Conservation (phyloP, 2,797 vertebrate species). For the Telmatherina bonti region DNA sequence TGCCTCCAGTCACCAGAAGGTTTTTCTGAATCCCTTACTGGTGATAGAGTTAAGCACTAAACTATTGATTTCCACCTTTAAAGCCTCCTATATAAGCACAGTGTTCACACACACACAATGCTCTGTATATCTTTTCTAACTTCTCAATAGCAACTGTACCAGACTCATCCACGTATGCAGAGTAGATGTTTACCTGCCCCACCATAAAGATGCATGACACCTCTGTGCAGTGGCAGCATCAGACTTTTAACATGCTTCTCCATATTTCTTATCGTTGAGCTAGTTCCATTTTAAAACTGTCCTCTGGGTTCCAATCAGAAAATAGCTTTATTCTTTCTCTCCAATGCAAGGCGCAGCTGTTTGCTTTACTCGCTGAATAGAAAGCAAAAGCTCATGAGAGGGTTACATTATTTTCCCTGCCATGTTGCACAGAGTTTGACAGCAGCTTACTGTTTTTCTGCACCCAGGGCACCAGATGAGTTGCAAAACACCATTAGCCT, state of each 20-base stretch:
- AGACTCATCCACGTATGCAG: neutral
- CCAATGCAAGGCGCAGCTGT: conserved; percentile 48
- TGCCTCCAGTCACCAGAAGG: neutral
- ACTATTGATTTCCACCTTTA: neutral
- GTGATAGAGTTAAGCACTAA: neutral
- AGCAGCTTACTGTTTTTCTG: conserved; percentile 6
- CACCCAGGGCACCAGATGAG: neutral
- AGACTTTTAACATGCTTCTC: conserved; percentile 36
- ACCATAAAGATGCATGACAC: conserved; percentile 13
- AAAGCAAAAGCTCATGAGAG: conserved; percentile 17
- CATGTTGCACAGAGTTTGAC: conserved; percentile 30
- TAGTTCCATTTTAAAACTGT: conserved; percentile 15
- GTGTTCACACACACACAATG: neutral
- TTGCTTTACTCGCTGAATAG: conserved; percentile 40
- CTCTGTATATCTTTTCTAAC: neutral
- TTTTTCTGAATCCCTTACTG: neutral
- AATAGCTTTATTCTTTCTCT: conserved; percentile 54
- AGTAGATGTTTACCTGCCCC: conserved; percentile 9
- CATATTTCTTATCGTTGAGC: conserved; percentile 25
- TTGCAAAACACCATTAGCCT: conserved; percentile 2
- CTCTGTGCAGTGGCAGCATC: conserved; percentile 36
- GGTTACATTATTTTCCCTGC: conserved; percentile 10
- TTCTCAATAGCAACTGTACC: neutral
- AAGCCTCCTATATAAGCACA: neutral
- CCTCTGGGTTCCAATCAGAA: conserved; percentile 41